These are phyloP conservation scores for Aromia moschata DNA, from an alignment of 2,888 invertebrate genomes.

Conservation along the genomic window DNA sequence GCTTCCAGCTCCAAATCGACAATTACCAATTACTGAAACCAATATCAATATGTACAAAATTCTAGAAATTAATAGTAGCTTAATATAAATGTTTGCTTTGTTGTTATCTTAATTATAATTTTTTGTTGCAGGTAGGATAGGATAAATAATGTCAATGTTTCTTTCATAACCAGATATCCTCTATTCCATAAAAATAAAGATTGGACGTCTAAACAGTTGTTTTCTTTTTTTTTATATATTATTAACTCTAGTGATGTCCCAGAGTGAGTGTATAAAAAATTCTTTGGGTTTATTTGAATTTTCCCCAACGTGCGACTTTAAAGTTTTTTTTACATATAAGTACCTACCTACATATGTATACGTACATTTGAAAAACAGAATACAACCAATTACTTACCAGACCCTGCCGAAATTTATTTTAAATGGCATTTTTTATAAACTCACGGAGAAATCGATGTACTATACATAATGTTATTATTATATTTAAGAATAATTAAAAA, in stretches of 20 bases:
- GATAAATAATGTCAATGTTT: slow-evolving; percentile 10
- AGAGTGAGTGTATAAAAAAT: slow-evolving; percentile 13
- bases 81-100: too few relatives aligned
- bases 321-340: not conserved
- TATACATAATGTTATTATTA: slow-evolving; percentile 45
- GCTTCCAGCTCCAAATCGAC: too few relatives aligned
- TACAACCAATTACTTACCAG: too few relatives aligned
- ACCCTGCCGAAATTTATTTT: too few relatives aligned
- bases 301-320: not conserved
- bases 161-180: slow-evolving; percentile 8
- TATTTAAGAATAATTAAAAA: slow-evolving; percentile 41
- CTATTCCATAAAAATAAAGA: not conserved
- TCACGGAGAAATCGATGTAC: slow-evolving; percentile 28
- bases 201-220: not conserved
- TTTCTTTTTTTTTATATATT: slow-evolving; percentile 20
- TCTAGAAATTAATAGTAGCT: too few relatives aligned
- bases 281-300: not conserved
- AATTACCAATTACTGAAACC: too few relatives aligned
- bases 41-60: too few relatives aligned
- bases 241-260: slow-evolving; percentile 8
- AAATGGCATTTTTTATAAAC: slow-evolving; percentile 47
- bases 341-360: too few relatives aligned
- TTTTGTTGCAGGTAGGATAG: slow-evolving; percentile 15
- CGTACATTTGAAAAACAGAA: not conserved
- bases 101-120: not conserved